Evolutionary conservation across 2,113 vertebrate species (phyloP), one percentile per base, ranked within the genome.

Genomic region (Parus major): DNA sequence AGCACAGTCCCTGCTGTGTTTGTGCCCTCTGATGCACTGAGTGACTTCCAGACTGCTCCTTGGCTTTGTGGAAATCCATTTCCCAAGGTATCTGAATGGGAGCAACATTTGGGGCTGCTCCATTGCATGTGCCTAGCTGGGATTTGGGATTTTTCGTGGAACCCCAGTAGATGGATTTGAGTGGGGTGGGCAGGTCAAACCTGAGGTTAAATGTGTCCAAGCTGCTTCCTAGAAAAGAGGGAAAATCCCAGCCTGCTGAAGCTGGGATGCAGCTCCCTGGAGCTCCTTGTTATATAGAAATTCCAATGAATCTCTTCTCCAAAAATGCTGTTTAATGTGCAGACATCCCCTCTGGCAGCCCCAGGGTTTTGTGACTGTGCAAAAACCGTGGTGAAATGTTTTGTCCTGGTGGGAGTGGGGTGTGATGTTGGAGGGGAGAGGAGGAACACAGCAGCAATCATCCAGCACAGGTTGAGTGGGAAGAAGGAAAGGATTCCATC

Each of bases 361-460:
- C 68, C 3, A 1, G 59, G 3, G 1, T 15, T 64, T 36, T 17
- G 75, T 55, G 83, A 64, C 44, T 1, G 0, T 11, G 44, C 5
- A 4, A 19, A 81, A 83, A 41, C 18, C 12, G 1, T 1, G 8
- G 59, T 12, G 59, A 55, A 72, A 29, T 0, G 17, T 55, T 72
- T 41, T 36, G 19, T 77, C 41, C 73, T 50, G 12, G 33, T 78
- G 79, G 70, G 86, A 82, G 27, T 7, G 1, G 28, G 3, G 5
- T 27, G 41, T 70, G 81, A n/a, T 73, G 41, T 21, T 46, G 60
- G 59, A n/a, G 22, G 20, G 64, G 33, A 57, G 69, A 55, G 69
- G 44, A 41, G 27, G 59, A 35, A 3, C 5, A 35, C 50, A 15
- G 9, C 76, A 31, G 49, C n/a, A 16, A 12, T 56, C 33, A 31